Evolutionary conservation across 2,113 vertebrate species (phyloP).

Genomic region (Diadophis punctatus): DNA sequence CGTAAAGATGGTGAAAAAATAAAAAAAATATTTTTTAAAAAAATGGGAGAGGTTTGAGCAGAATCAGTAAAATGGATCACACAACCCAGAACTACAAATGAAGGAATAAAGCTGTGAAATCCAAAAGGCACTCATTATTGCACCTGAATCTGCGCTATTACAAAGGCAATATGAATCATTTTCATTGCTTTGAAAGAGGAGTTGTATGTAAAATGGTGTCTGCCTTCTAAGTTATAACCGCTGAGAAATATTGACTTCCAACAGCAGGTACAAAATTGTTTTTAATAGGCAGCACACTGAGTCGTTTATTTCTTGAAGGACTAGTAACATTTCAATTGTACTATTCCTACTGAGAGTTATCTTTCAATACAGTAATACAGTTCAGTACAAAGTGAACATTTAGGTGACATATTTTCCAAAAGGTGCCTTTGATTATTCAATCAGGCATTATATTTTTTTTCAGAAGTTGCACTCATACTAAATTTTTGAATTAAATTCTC

Average conservation of each 20-base stretch:
- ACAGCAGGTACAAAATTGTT: background rate
- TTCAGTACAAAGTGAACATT: background rate
- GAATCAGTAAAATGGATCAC: background rate
- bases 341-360: background rate
- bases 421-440: background rate
- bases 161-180: background rate
- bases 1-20: too few relatives aligned
- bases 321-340: background rate
- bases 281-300: background rate
- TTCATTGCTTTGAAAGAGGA: background rate
- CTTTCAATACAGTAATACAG: background rate
- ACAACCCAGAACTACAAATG: background rate
- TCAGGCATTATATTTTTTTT: background rate
- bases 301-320: background rate
- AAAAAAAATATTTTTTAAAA: too few relatives aligned
- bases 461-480: background rate
- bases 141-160: background rate
- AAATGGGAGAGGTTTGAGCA: background rate
- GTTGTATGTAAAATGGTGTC: background rate
- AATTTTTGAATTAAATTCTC: background rate
- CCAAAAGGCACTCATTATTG: background rate
- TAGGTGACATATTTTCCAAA: background rate
- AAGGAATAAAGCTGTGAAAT: background rate
- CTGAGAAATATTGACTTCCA: background rate
- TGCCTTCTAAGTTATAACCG: background rate